phyloP scores from a whole-genome alignment of 2,888 invertebrate genomes.

The Saturnia pavonia region DNA sequence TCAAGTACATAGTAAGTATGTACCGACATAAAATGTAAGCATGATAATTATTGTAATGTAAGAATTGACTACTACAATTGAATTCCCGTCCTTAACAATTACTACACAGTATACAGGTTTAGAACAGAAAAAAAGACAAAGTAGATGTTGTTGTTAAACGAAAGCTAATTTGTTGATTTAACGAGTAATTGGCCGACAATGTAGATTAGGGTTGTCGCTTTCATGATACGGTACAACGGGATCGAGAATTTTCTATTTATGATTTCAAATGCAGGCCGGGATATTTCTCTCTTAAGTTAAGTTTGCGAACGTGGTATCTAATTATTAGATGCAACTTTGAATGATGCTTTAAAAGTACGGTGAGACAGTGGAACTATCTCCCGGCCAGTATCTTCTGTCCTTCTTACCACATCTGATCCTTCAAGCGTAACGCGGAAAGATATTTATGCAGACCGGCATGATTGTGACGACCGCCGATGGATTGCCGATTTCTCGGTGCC shows the following conservation, averaged over 20 bases:
- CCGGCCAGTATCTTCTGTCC: too few species aligned
- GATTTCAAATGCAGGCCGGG: neutral
- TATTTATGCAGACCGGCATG: too few species aligned
- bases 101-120: slow-evolving; percentile 16
- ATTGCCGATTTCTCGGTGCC: too few species aligned
- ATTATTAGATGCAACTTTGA: neutral
- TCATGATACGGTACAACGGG: neutral
- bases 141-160: slow-evolving; percentile 20
- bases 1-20: too few species aligned
- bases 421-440: too few species aligned
- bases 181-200: slow-evolving; percentile 68
- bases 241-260: neutral
- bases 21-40: too few species aligned
- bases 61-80: neutral
- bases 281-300: neutral
- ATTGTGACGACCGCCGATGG: too few species aligned
- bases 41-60: neutral
- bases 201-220: slow-evolving; percentile 59
- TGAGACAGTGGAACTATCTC: neutral
- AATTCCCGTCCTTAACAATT: slow-evolving; percentile 17
- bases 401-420: too few species aligned
- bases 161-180: slow-evolving; percentile 63
- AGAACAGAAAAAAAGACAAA: slow-evolving; percentile 39
- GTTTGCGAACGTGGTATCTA: neutral
- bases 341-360: neutral